Evolutionary conservation across 2,113 vertebrate species (phyloP).

Genomic region (Anolis sagrei): DNA sequence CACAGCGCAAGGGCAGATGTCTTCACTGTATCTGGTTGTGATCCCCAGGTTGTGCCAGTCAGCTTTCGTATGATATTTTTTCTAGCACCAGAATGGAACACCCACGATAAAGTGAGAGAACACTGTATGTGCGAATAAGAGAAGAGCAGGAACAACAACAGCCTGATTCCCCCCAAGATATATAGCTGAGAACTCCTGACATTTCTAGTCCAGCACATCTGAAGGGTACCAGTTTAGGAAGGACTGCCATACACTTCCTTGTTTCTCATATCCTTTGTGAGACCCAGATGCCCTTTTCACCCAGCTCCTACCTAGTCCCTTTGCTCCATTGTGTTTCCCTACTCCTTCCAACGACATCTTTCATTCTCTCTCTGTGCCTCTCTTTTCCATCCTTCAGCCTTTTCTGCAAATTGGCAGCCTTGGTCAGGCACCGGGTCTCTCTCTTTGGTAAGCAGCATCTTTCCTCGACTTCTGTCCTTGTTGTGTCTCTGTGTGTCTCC

Average conservation of each 20-base stretch:
- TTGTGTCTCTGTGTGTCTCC: background rate
- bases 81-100: too few relatives aligned
- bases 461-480: constrained; percentile 4
- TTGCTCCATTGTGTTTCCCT: too few relatives aligned
- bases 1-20: too few relatives aligned
- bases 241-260: accelerated
- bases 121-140: background rate
- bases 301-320: background rate
- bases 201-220: background rate
- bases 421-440: constrained; percentile 94
- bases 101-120: too few relatives aligned
- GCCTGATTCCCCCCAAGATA: background rate
- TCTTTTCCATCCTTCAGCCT: constrained; percentile 80
- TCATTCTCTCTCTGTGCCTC: constrained; percentile 2
- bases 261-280: background rate
- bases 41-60: too few relatives aligned
- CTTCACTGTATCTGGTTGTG: too few relatives aligned
- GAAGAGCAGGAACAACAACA: background rate
- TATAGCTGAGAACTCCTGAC: background rate
- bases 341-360: background rate
- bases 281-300: background rate
- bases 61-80: too few relatives aligned
- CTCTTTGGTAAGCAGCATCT: constrained; percentile 89
- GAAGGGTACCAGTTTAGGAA: background rate
- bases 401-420: constrained; percentile 96